phyloP scores from a whole-genome alignment of 2,888 invertebrate species.

The Eremobia ochroleuca region DNA sequence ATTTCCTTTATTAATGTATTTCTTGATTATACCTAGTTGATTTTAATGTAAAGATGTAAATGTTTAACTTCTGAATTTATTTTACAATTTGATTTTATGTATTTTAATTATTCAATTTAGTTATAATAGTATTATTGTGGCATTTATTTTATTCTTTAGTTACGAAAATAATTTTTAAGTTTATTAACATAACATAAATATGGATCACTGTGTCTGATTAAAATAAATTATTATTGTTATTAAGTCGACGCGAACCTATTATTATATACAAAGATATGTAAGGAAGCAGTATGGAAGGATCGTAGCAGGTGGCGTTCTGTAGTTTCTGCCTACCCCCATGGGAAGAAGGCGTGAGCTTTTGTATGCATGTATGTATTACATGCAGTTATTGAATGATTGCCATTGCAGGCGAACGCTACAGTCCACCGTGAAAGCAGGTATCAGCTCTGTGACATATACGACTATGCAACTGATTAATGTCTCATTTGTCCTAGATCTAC shows the following conservation, averaged over 20 bases:
- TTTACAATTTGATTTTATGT: no score
- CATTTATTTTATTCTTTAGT: no score
- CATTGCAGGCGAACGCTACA: background rate
- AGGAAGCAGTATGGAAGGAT: background rate
- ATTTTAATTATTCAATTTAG: no score
- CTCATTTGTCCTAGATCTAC: constrained; percentile 24
- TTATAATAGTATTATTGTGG: no score
- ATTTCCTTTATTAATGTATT: no score
- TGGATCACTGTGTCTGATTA: no score
- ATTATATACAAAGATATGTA: background rate
- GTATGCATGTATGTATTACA: background rate
- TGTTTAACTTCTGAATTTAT: no score
- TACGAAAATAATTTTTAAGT: no score
- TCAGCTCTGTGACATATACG: background rate
- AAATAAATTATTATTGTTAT: no score
- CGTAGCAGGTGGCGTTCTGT: background rate
- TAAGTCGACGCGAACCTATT: background rate
- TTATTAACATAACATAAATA: no score
- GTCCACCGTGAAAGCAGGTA: background rate
- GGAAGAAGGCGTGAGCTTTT: background rate
- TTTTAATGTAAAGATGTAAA: no score
- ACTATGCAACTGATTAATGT: constrained; percentile 4
- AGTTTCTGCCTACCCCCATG: background rate
- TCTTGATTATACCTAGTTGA: no score
- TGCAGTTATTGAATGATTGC: background rate